Evolutionary conservation across 1,140 invertebrate genomes (phyloP), one percentile per base, ranked within the genome.

Genomic region (Drosophila eugracilis): DNA sequence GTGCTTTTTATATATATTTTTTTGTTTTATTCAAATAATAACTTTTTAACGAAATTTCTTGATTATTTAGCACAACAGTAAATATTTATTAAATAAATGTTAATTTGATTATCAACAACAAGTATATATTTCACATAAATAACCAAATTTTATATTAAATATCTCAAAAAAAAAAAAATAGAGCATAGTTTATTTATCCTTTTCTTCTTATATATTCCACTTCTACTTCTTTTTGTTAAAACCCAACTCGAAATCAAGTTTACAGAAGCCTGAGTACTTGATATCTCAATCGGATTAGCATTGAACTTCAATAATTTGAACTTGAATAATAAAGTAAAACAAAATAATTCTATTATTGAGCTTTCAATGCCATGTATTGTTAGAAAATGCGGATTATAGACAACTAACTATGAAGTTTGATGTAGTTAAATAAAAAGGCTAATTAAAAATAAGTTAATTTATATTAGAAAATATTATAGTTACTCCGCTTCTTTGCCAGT

Each of bases 81-180:
- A 24, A 45, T 26, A 45, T 26, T 15, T 26, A 24, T 53, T 24
- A 24, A 34, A 7, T 36, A n/a, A 24, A 24, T 58, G 54, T 19
- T 58, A 58, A 36, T 58, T 58, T 1, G 34, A 58, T 36, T 57
- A 57, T 17, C 19, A 57, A 34, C 12, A 49, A 34, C 15, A 24
- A n/a, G n/a, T 17, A 10, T 17, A 1, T 26, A 52, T 15, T 4
- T 5, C n/a, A 15, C 4, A 22, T 4, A 58, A 34, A 34, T 24
- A 34, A 14, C 4, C 3, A 12, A 32, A 32, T 21, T n/a, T n/a
- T n/a, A n/a, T 12, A 21, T 15, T 22, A 12, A 15, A 32, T 9
- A 7, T 5, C 9, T 15, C 48, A 1, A 49, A 24, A 4, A 9
- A 9, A 17, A 17, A 17, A 2, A 17, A 50, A 7, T 12, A 17